A percentile compares a stretch with the other conserved stretches of the same genome.
These are phyloP conservation scores for Malurus elegans DNA, from an alignment of 2,113 vertebrate genomes.

Conservation along the genomic window DNA sequence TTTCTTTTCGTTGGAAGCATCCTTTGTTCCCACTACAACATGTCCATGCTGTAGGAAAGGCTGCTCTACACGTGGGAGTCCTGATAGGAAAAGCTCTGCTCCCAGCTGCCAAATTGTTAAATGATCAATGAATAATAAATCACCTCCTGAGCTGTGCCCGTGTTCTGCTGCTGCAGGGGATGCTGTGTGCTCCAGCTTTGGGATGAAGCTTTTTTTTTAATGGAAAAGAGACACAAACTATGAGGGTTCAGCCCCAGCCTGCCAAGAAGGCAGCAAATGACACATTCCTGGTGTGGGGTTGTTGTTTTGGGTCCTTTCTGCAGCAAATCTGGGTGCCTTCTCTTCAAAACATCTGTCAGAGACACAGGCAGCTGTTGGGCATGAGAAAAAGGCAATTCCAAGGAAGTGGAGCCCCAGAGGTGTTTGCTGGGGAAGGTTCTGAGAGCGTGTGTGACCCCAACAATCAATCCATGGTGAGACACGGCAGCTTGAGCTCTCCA, in stretches of 20 bases:
- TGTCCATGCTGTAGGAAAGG: rapidly evolving
- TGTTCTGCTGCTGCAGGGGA: not conserved
- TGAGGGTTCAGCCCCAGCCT: not conserved
- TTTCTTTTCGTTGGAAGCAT: not conserved
- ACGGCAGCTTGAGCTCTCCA: not conserved
- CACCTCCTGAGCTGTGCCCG: not conserved
- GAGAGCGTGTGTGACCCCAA: not conserved
- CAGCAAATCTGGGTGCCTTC: not conserved
- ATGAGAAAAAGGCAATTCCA: not conserved
- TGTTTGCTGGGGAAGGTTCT: not conserved
- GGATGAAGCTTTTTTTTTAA: not conserved
- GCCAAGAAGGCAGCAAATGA: not conserved
- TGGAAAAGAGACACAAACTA: not conserved
- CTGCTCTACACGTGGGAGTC: not conserved
- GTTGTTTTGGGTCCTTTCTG: not conserved
- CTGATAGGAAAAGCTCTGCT: not conserved
- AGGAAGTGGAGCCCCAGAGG: not conserved
- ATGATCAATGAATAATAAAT: conserved; percentile 42
- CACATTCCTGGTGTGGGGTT: not conserved
- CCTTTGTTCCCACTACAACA: not conserved
- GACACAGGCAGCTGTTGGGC: not conserved
- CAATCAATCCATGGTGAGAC: not conserved
- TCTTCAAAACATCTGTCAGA: not conserved
- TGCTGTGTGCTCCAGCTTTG: not conserved
- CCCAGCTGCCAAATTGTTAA: conserved; percentile 24